Evolutionary conservation across 2,888 invertebrate genomes (phyloP).

Genomic region (Chaetoderma sp.): DNA sequence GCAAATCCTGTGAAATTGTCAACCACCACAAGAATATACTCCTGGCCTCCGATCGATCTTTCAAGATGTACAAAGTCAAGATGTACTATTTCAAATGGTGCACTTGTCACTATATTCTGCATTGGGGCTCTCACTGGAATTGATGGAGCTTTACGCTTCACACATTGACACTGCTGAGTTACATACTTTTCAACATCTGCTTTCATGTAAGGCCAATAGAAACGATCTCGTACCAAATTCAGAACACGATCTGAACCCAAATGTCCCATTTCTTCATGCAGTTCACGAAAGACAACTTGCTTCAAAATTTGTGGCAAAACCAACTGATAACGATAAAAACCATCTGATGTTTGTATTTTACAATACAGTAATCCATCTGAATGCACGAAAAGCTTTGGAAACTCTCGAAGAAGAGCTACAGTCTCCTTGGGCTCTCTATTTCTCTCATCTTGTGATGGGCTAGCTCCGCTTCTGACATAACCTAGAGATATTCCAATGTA

Average conservation of each 20-base stretch:
- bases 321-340: not conserved
- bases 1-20: not conserved
- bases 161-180: not conserved
- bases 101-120: not conserved
- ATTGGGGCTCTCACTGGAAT: not conserved
- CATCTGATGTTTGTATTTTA: too few relatives aligned
- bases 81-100: not conserved
- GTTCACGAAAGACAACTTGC: not conserved
- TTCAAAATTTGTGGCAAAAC: not conserved
- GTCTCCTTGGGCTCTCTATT: too few relatives aligned
- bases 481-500: not conserved
- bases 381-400: not conserved
- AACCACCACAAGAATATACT: not conserved
- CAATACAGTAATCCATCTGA: slow-evolving; percentile 2
- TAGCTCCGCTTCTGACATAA: not conserved
- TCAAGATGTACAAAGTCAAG: not conserved
- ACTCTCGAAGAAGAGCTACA: not conserved
- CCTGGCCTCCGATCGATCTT: too few relatives aligned
- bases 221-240: not conserved
- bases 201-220: slow-evolving; percentile 15
- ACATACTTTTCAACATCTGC: slow-evolving; percentile 2
- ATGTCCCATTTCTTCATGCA: slow-evolving; percentile 5
- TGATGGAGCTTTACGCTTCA: slow-evolving; percentile 1
- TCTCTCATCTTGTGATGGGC: too few relatives aligned
- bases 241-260: slow-evolving; percentile 8